These are phyloP conservation scores for Caretta caretta DNA, from an alignment of 2,113 vertebrate genomes.

Conservation along the genomic window DNA sequence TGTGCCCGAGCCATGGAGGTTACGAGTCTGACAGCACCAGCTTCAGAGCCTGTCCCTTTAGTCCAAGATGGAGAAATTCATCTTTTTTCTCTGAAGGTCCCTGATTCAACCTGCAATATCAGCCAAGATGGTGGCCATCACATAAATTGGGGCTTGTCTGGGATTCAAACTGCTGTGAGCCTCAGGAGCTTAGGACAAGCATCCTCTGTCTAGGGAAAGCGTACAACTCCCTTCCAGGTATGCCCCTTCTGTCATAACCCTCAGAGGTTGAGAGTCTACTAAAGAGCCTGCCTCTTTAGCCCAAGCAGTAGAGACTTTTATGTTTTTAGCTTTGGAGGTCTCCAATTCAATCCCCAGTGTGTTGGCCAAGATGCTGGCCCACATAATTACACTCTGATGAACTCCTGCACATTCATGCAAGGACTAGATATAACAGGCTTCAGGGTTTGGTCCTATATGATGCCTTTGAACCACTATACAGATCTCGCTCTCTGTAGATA, in stretches of 20 bases:
- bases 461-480: background rate
- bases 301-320: background rate
- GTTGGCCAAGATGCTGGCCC: background rate
- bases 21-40: accelerated
- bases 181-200: too few species aligned
- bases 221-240: background rate
- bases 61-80: background rate
- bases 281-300: background rate
- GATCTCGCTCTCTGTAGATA: slow-evolving; percentile 11
- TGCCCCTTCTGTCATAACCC: accelerated
- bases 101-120: background rate
- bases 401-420: background rate
- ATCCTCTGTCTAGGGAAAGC: background rate
- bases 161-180: too few species aligned
- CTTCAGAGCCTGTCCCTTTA: accelerated
- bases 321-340: background rate
- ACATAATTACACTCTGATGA: background rate
- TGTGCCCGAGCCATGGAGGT: background rate
- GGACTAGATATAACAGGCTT: background rate
- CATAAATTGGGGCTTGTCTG: too few species aligned
- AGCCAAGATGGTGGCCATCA: too few species aligned
- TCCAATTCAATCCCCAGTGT: background rate
- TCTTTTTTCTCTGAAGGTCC: accelerated
- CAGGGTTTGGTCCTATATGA: background rate
- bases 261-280: background rate